Evolutionary conservation across 2,888 invertebrate species (phyloP), one percentile per base, ranked within the genome.

Genomic region (Euphydryas editha): DNA sequence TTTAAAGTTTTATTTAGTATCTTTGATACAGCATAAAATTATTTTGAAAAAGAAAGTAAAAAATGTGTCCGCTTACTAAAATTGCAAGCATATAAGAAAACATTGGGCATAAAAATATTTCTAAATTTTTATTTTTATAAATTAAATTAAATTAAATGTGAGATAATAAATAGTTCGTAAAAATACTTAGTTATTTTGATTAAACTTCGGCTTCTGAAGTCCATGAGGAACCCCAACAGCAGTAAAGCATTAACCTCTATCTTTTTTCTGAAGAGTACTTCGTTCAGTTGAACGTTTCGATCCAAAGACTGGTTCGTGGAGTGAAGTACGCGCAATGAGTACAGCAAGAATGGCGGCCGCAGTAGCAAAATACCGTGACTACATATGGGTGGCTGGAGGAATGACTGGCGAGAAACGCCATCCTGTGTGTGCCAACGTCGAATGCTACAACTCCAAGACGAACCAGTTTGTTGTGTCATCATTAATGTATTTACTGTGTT

Each of bases 321-420:
- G 85, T 56, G 93, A 93, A 76, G 92, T 95, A 69, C 87, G 94
- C 1, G 84, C 95, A 0, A 93, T 96, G 94, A 81, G 86, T 24
- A 87, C 89, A 11, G 93, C 95, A 0, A 90, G 95, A 51, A 94
- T 95, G 88, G 95, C 95, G 2, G 89, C 94, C 39, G 95, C 95
- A 0, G 92, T 93, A 65, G 87, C 93, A 57, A 94, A 94, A 77
- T 95, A 94, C 81, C 88, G 94, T 36, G 94, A 95, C 74, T 93
- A 94, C 75, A 95, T 96, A 82, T 96, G 95, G 95, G 95, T 95
- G 55, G 95, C 95, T 13, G 96, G 96, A 47, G 96, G 96, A 46
- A 94, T 96, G 94, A 94, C 94, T 10, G 93, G 93, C 20, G 93
- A 94, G 75, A 93, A 92, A 78, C 92, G 92, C 65, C 89, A 90